These are phyloP conservation scores for Ophion obscuratus DNA, from an alignment of 2,888 invertebrate genomes.

Conservation along the genomic window DNA sequence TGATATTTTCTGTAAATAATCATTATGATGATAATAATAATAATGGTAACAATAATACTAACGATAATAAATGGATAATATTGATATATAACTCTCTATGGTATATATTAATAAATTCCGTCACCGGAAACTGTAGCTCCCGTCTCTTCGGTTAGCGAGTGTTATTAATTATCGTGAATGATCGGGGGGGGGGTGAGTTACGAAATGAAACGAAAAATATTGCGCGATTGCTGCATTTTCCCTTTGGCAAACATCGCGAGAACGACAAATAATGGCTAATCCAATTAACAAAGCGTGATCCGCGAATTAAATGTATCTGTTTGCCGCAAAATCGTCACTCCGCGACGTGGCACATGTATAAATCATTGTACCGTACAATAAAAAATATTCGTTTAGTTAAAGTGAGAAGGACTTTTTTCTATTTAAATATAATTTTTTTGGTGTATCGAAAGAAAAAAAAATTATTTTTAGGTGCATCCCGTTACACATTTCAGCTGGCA, in stretches of 20 bases:
- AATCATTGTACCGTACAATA: conserved; percentile 62
- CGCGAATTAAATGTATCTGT: background rate
- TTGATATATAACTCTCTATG: background rate
- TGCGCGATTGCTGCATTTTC: background rate
- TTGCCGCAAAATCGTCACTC: background rate
- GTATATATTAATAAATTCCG: background rate
- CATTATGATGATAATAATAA: conserved; percentile 1
- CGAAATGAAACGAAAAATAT: background rate
- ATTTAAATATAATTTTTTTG: background rate
- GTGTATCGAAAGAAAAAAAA: background rate
- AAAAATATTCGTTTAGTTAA: conserved; percentile 51
- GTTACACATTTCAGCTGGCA: too few species aligned
- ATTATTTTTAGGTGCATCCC: too few species aligned
- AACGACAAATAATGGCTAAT: conserved; percentile 4
- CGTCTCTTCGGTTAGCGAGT: background rate
- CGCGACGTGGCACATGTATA: conserved; percentile 41
- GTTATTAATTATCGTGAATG: background rate
- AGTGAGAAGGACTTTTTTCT: background rate
- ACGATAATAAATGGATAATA: background rate
- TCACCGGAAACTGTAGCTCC: too few species aligned
- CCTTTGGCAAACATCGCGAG: background rate
- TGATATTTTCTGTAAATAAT: conserved; percentile 66
- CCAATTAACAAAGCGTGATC: background rate
- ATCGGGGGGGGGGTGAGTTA: background rate
- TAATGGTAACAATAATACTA: background rate